Base-by-base conservation (phyloP, 2,888 invertebrate genomes). In the Parnassius mnemosyne region DNA sequence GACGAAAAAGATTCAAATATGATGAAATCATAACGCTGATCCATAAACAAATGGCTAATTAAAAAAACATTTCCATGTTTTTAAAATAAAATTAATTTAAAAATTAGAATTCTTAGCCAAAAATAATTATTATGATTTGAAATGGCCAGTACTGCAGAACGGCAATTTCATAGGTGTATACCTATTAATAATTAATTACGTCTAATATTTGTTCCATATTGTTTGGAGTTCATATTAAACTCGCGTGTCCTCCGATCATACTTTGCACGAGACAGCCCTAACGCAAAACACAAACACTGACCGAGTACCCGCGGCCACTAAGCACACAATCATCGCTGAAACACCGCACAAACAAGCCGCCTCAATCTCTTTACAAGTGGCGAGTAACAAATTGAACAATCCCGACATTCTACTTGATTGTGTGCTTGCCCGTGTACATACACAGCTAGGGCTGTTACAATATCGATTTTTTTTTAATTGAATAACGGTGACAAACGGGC, bases 371-470 rank as follows among this genome's bases (percentile, higher is more conserved):
- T 56, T 56, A 56, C 56, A 46, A 56, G 55, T 43, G 53, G 55
- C 46, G 50, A 47, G 47, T 47, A 47, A 61, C 63, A 60, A 63
- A 65, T 65, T 60, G 61, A 64, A 60, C 63, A 55, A 49, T 59
- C 47, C 41, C 54, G 16, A 43, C 65, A 60, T 64, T 66, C 61
- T 55, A 41, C 13, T 54, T 65, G 62, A 66, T 65, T 66, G 68
- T 68, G 65, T 68, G 58, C 61, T 11, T 55, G 11, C 7, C 20
- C 11, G 51, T 51, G 25, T 51, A 51, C 16, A 9, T 47, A 16
- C 51, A 25, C 5, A 3, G 20, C 20, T 51, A 51, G 51, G 51
- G 25, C 25, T 1, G 20, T 10, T 11, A 20, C 25, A 13, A 12
- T 47, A 47, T 47, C 47, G 47, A 47, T 16, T 16, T 16, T 16